Base-by-base conservation (phyloP, 64 coral and sea anemone genomes). In the Actinia tenebrosa region DNA sequence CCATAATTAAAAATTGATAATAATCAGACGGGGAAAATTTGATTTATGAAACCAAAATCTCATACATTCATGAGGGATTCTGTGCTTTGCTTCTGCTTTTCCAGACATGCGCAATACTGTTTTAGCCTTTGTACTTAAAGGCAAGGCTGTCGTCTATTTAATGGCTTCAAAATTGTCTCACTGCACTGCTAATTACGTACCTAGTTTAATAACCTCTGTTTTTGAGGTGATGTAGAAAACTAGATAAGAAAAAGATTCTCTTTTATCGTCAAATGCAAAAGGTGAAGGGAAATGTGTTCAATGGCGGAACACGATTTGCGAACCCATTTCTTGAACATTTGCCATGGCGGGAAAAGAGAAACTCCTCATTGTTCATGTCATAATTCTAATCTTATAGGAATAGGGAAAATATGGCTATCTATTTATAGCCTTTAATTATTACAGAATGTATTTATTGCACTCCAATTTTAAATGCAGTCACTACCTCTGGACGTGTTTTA, bases 391-490 rank as follows among this genome's bases (percentile, higher is more conserved):
- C 10, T n/a, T 15, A 75, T 75, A 75, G 26, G 23, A 75, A 75
- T 3, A 66, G 22, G 22, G 8, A 75, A 75, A 75, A 75, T 30
- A 30, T 10, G 69, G 69, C 69, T 75, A 75, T 75, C 69, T 43
- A 42, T 75, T 42, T 42, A 75, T 42, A 75, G 69, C 69, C 69
- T 26, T 27, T 75, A 75, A 75, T 42, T 75, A 75, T 42, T 75
- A 75, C 69, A 75, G 69, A 75, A 27, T 75, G 69, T 75, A 75
- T 75, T 75, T 75, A 75, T 75, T 75, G 11, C 26, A 75, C 26
- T 75, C 2, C n/a, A 75, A 75, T 75, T 72, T 75, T 75, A 75
- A 75, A 75, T 25, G 23, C 69, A 75, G n/a, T 75, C 69, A 15
- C 69, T 30, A 75, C 69, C 15, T 27, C 69, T 75, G 25, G 15